Evolutionary conservation across 2,113 vertebrate species (phyloP).

Genomic region (Ptilonorhynchus violaceus): DNA sequence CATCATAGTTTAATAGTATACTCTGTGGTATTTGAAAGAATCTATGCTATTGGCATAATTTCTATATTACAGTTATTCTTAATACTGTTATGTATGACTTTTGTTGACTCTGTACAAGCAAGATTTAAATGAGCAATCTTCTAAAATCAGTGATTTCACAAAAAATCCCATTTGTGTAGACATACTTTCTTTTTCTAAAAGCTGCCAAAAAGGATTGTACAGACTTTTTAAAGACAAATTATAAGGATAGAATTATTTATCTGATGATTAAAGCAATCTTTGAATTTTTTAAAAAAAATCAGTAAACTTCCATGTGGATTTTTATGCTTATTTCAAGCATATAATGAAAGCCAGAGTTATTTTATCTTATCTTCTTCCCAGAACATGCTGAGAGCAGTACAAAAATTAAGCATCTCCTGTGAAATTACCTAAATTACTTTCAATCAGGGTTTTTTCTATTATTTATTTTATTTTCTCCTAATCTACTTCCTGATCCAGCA

Average conservation of each 20-base stretch:
- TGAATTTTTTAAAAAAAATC: background rate
- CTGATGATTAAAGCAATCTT: background rate
- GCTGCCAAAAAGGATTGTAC: background rate
- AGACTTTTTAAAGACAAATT: background rate
- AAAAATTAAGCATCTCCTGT: background rate
- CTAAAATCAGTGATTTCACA: background rate
- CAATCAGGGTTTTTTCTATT: background rate
- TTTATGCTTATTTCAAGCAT: background rate
- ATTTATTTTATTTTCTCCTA: background rate
- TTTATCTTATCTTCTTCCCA: background rate
- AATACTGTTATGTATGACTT: background rate
- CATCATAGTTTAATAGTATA: background rate
- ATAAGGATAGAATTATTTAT: background rate
- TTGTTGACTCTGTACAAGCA: fast-evolving
- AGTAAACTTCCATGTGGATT: background rate
- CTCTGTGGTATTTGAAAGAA: background rate
- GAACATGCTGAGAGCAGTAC: background rate
- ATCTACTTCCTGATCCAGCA: background rate
- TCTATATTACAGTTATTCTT: background rate
- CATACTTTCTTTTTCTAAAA: background rate
- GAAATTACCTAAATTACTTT: background rate
- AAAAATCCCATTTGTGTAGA: background rate
- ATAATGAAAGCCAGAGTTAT: background rate
- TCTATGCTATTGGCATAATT: background rate
- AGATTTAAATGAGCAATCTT: background rate